Evolutionary conservation across 2,113 vertebrate genomes (phyloP).

Genomic region (Scytalopus superciliaris): DNA sequence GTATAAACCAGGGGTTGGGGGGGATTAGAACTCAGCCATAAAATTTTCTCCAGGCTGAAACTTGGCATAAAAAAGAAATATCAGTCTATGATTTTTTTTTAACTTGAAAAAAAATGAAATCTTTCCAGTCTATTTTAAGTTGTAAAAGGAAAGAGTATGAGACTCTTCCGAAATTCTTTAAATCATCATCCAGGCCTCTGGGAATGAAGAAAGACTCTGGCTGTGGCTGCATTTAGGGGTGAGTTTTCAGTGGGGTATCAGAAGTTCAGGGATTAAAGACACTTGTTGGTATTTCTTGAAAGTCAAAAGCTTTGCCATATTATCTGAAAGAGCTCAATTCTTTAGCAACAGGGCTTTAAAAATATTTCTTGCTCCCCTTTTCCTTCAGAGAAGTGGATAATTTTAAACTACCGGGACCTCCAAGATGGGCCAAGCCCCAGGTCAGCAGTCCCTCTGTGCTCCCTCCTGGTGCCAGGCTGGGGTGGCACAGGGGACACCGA

Average conservation of each 20-base stretch:
- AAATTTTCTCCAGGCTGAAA: conserved; percentile 78
- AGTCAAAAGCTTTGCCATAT: conserved; percentile 8
- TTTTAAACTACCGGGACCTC: not conserved
- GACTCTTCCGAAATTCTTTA: conserved; percentile 40
- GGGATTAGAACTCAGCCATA: conserved; percentile 77
- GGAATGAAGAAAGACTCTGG: conserved; percentile 21
- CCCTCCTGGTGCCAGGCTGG: not conserved
- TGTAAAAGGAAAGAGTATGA: conserved; percentile 55
- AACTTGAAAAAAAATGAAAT: not conserved
- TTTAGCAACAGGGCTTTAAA: conserved; percentile 12
- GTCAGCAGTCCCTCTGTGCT: not conserved
- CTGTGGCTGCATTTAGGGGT: not conserved
- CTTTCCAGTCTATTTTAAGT: conserved; percentile 36
- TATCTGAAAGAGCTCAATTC: not conserved
- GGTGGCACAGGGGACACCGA: not conserved
- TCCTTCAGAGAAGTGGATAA: not conserved
- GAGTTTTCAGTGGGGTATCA: conserved; percentile 36
- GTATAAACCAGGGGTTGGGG: conserved; percentile 74
- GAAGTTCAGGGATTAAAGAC: conserved; percentile 46
- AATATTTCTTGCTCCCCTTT: not conserved
- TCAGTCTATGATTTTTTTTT: conserved; percentile 27
- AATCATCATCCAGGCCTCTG: not conserved
- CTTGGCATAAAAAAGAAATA: conserved; percentile 71
- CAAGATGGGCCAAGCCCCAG: not conserved
- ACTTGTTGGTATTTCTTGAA: conserved; percentile 1